Base-by-base conservation (phyloP, 2,888 invertebrate species). In the Leucoma salicis region DNA sequence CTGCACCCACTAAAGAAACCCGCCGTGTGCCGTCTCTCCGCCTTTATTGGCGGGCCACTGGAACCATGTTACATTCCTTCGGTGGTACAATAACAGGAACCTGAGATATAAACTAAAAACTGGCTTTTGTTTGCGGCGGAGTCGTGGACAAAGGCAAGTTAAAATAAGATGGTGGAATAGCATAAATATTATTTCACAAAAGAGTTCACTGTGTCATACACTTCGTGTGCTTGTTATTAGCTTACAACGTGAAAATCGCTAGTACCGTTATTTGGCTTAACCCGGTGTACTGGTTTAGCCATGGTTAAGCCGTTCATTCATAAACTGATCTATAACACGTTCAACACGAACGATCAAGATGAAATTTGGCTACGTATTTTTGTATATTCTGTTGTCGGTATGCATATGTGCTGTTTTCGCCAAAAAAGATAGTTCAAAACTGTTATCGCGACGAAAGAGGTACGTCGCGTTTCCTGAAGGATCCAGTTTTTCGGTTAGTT, bases 401-500 rank as follows among this genome's bases (percentile, higher is more conserved):
- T 46, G 13, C 21, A 18, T 35, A 7, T 49, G 21, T 48, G 3
- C 39, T 35, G 53, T 48, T 1, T 29, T 35, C 16, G 34, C 32
- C 2, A 34, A 25, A 0, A 45, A 31, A 8, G 29, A 36, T 29
- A 27, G 27, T 38, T 35, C 51, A 0, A 63, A 41, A 11, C 8
- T 86, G 43, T 76, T 93, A 57, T 91, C 92, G 0, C 84, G 93
- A 39, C 84, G 81, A 48, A 92, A 91, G 62, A 88, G 94, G 57
- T 93, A 93, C 66, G 91, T 94, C 3, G 92, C 93, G 3, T 94
- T 94, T 75, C 94, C 94, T 5, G 93, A 94, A 67, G 94, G 94
- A n/a, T 92, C 93, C 8, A 93, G 92, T 77, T 92, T 93, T 78
- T 93, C 93, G 46, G 93, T 93, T 65, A 92, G 92, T 90, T 18